Evolutionary conservation across 2,113 vertebrate species (phyloP), one percentile per base, ranked within the genome.

Genomic region (Rhipidura dahli): DNA sequence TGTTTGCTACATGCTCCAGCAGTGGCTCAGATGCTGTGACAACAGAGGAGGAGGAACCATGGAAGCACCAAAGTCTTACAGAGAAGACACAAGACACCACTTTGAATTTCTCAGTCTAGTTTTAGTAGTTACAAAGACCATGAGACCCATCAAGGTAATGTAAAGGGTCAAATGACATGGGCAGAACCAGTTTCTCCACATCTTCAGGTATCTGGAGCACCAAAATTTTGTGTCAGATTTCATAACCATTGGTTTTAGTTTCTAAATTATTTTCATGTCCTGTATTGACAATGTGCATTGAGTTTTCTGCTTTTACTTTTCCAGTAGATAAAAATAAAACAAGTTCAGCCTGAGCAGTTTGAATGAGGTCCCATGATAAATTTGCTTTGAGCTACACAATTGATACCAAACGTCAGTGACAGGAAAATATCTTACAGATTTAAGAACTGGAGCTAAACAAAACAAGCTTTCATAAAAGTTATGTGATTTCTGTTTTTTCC

Each of bases 381-480:
- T 73, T 64, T 87, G n/a, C 22, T 94, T 80, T 63, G 37, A 49
- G 35, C n/a, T 53, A 42, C 13, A 13, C 26, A 40, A 44, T 44
- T 80, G 35, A 73, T 82, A 78, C 3, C 10, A 23, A 72, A 51
- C 0, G 0, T 66, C 60, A 81, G n/a, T 40, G 49, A 57, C 7
- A n/a, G 59, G 27, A 70, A 81, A 91, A 51, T 37, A 31, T 47
- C 51, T 89, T 86, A 75, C 59, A 82, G 87, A 80, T 89, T 94
- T 89, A 91, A 96, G 95, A 87, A 50, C 27, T 66, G 93, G 88
- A 97, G 64, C 51, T 77, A 83, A 96, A 90, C 72, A 82, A 95
- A 93, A 77, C 16, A 75, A 83, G 82, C 53, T 57, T 87, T 84
- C 69, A 8, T 40, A 57, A 66, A 89, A 88, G 59, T 59, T 42